Percentiles rank a stretch among this genome's conserved stretches.
Conservation (phyloP, 2,797 vertebrate species). For the Nyctibius grandis region DNA sequence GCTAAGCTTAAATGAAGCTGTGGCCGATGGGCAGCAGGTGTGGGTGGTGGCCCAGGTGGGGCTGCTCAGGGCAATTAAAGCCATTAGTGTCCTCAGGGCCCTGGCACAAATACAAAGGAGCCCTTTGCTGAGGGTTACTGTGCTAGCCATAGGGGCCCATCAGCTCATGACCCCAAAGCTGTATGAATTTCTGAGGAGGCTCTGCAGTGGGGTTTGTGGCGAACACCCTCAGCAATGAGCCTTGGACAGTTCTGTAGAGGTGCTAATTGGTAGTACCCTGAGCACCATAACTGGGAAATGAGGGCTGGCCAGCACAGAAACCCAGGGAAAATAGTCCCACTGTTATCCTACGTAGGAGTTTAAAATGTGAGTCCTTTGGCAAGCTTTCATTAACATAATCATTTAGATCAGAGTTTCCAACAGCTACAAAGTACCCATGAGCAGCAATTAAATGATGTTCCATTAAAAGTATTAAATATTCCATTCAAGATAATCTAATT, state of each 20-base stretch:
- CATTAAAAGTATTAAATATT: conserved; percentile 41
- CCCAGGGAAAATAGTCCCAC: neutral
- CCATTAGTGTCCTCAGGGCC: neutral
- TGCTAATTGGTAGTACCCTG: neutral
- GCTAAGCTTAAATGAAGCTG: neutral
- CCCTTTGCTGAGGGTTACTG: neutral
- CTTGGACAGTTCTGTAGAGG: neutral
- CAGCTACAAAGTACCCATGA: neutral
- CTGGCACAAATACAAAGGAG: neutral
- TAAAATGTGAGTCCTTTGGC: neutral
- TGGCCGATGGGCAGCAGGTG: neutral
- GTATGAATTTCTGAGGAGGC: neutral
- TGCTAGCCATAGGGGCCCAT: fast-evolving
- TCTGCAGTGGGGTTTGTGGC: neutral
- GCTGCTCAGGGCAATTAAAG: neutral
- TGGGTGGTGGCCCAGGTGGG: neutral
- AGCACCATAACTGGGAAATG: neutral
- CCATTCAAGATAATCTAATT: neutral
- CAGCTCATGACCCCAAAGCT: neutral
- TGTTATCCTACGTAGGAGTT: neutral
- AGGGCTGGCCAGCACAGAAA: neutral
- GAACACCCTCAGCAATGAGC: neutral
- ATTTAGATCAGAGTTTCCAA: conserved; percentile 33
- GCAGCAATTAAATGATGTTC: neutral
- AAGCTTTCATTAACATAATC: neutral